A percentile compares a stretch with the other conserved stretches of the same genome.
These are phyloP conservation scores for Hydrocynus forskahlii DNA, from an alignment of 2,797 vertebrate species.

Conservation along the genomic window DNA sequence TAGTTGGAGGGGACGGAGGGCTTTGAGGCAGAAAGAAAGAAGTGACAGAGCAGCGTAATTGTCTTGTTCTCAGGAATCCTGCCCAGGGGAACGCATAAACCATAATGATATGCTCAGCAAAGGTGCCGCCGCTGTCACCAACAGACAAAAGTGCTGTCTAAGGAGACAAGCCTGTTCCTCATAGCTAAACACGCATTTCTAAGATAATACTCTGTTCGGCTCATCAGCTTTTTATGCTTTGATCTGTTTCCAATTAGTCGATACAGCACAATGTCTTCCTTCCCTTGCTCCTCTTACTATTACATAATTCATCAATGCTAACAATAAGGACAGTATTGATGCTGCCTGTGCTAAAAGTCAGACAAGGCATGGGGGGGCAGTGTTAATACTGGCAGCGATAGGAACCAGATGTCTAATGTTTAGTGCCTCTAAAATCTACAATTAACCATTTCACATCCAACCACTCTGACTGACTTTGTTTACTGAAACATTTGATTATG, in stretches of 20 bases:
- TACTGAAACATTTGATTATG: no score
- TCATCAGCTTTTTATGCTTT: background rate
- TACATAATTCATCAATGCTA: background rate
- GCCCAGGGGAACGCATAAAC: conserved; percentile 33
- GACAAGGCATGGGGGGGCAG: no score
- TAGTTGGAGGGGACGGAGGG: conserved; percentile 12
- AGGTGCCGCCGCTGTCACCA: conserved; percentile 9
- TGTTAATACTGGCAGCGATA: no score
- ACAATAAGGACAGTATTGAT: background rate
- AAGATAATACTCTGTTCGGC: background rate
- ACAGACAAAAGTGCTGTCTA: conserved; percentile 33
- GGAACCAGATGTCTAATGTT: no score
- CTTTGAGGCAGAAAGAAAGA: conserved; percentile 35
- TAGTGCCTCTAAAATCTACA: no score
- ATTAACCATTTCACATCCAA: no score
- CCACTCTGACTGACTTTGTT: no score
- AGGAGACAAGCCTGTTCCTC: conserved; percentile 26
- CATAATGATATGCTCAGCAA: conserved; percentile 17
- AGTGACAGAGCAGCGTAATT: conserved; percentile 29
- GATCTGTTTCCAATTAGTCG: conserved; percentile 2
- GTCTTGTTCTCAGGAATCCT: conserved; percentile 12
- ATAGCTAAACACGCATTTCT: conserved; percentile 12
- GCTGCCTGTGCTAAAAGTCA: background rate
- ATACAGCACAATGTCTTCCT: background rate
- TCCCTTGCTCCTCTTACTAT: background rate